phyloP scores from a whole-genome alignment of 2,888 invertebrate genomes.

The Phoronis australis region DNA sequence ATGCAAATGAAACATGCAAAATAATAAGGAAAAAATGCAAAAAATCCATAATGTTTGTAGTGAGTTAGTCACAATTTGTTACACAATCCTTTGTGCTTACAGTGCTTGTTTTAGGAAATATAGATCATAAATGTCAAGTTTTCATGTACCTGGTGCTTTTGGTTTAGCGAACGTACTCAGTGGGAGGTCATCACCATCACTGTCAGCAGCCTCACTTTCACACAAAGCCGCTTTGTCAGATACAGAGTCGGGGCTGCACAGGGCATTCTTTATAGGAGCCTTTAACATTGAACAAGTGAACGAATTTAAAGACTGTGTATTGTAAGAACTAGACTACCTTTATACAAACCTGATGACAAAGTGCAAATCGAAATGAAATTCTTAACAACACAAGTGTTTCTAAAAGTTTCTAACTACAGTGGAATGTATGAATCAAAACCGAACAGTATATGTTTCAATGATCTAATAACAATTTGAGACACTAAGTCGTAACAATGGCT shows the following conservation, averaged over 20 bases:
- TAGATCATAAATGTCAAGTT: background rate
- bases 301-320: too few species aligned
- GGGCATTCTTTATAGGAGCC: too few species aligned
- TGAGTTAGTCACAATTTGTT: background rate
- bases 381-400: too few species aligned
- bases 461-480: too few species aligned
- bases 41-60: background rate
- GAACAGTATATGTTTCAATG: too few species aligned
- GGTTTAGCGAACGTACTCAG: constrained; percentile 33
- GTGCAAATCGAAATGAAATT: too few species aligned
- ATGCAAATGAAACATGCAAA: background rate
- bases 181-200: constrained; percentile 44
- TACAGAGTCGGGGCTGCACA: constrained; percentile 14
- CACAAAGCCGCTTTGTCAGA: constrained; percentile 10
- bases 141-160: constrained; percentile 30
- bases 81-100: background rate
- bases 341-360: too few species aligned
- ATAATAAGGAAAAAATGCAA: background rate
- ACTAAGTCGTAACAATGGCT: too few species aligned
- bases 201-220: constrained; percentile 17
- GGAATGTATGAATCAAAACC: too few species aligned
- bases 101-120: background rate
- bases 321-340: too few species aligned
- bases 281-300: too few species aligned
- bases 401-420: too few species aligned